Conservation (phyloP, 1,140 invertebrate genomes). For the Drosophila asahinai region DNA sequence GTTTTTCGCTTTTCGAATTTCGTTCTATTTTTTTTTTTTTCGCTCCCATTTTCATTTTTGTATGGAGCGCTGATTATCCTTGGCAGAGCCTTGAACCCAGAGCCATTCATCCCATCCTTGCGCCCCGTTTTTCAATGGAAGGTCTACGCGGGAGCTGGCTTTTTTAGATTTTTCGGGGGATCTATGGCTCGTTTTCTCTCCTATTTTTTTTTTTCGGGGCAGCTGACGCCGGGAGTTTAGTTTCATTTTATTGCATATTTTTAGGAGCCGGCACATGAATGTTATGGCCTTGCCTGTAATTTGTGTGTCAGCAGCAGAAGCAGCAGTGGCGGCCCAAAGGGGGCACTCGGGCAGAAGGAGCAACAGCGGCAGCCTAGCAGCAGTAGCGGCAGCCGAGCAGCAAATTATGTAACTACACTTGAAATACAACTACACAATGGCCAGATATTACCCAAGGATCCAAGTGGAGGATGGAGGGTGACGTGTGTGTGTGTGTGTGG, state of each 20-base stretch:
- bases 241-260: conserved; percentile 80
- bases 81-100: conserved; percentile 2
- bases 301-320: conserved; percentile 70
- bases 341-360: conserved; percentile 21
- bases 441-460: conserved; percentile 58
- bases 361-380: conserved; percentile 26
- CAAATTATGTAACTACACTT: conserved; percentile 82
- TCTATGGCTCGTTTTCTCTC: too few species aligned
- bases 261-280: conserved; percentile 68
- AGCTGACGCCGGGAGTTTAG: conserved; percentile 66
- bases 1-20: conserved; percentile 37
- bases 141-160: background rate
- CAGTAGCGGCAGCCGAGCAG: conserved; percentile 56
- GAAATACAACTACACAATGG: conserved; percentile 72
- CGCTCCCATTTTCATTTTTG: conserved; percentile 30
- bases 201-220: background rate
- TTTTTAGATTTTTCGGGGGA: conserved; percentile 1
- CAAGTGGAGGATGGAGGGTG: background rate
- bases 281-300: conserved; percentile 72
- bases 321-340: background rate
- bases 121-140: background rate
- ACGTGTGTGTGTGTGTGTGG: conserved; percentile 5
- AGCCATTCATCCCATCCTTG: background rate
- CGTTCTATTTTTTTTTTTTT: background rate
- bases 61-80: conserved; percentile 55